Percentiles rank a stretch among this genome's conserved stretches.
These are phyloP conservation scores for Drosophila sp. DNA, from an alignment of 1,140 invertebrate genomes.

Conservation along the genomic window DNA sequence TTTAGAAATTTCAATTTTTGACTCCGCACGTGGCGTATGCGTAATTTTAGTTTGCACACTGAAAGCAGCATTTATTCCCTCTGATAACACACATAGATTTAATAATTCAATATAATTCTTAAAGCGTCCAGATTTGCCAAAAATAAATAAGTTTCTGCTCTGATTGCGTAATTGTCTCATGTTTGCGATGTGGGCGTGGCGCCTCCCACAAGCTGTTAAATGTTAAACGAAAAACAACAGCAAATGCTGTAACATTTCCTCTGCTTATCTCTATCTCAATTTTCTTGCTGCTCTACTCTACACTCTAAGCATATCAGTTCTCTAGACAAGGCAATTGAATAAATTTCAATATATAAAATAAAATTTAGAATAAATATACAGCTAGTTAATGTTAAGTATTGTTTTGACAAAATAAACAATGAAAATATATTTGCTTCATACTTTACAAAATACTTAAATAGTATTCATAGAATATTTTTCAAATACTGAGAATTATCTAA, in stretches of 20 bases:
- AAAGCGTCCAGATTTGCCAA: neutral
- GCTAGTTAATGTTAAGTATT: too few species aligned
- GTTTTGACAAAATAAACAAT: too few species aligned
- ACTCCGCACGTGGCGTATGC: slow-evolving; percentile 21
- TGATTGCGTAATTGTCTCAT: slow-evolving; percentile 10
- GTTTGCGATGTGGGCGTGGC: slow-evolving; percentile 11
- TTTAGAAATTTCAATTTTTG: slow-evolving; percentile 14
- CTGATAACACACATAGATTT: neutral
- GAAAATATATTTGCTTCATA: too few species aligned
- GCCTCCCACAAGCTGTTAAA: slow-evolving; percentile 13
- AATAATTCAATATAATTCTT: neutral
- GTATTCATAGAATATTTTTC: too few species aligned
- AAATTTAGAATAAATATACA: too few species aligned
- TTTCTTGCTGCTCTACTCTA: neutral
- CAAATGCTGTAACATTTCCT: neutral
- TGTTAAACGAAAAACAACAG: slow-evolving; percentile 20
- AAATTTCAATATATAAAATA: too few species aligned
- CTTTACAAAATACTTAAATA: too few species aligned
- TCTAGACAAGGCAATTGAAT: too few species aligned
- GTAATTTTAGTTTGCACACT: slow-evolving; percentile 1
- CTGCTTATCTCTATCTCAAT: neutral
- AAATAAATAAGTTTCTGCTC: slow-evolving; percentile 2
- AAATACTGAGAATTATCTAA: too few species aligned
- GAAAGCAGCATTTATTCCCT: neutral
- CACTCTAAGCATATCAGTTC: neutral